phyloP scores from a whole-genome alignment of 1,140 invertebrate species.

The Thereuonema tuberculata region DNA sequence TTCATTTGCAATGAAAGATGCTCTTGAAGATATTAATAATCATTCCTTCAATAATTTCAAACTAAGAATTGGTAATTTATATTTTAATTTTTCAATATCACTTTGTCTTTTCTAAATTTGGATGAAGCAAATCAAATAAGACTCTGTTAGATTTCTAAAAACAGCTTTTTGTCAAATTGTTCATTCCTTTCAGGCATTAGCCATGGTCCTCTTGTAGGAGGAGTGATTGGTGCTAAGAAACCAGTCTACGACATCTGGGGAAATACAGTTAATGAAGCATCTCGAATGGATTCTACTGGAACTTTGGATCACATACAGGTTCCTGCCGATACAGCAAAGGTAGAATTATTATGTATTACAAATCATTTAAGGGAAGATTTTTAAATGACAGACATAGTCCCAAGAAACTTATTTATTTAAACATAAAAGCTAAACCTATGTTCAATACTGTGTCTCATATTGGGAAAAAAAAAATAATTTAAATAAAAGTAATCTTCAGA shows the following conservation, averaged over 20 bases:
- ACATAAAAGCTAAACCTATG: too few species aligned
- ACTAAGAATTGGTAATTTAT: slow-evolving; percentile 59
- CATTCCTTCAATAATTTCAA: slow-evolving; percentile 97
- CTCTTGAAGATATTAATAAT: slow-evolving; percentile 81
- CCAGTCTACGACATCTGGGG: slow-evolving; percentile 99
- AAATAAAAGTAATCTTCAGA: too few species aligned
- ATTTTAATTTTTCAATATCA: neutral
- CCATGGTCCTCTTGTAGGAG: slow-evolving; percentile 85
- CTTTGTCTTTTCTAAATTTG: neutral
- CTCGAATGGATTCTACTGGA: slow-evolving; percentile 83
- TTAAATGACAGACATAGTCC: too few species aligned
- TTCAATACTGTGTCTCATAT: too few species aligned
- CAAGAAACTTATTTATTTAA: too few species aligned
- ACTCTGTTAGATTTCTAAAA: too few species aligned
- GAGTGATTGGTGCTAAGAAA: slow-evolving; percentile 92
- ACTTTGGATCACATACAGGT: slow-evolving; percentile 76
- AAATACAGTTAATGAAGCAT: slow-evolving; percentile 89
- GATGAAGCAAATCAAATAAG: too few species aligned
- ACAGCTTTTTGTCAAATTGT: too few species aligned
- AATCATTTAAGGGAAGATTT: too few species aligned
- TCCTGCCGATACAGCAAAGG: slow-evolving; percentile 64
- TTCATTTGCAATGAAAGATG: slow-evolving; percentile 76
- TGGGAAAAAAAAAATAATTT: too few species aligned
- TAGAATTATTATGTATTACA: too few species aligned
- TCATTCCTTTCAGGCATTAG: slow-evolving; percentile 55